These are phyloP conservation scores for Apostichopus parvimensis DNA, from an alignment of 35 echinoderm and acorn worm species.

Conservation along the genomic window DNA sequence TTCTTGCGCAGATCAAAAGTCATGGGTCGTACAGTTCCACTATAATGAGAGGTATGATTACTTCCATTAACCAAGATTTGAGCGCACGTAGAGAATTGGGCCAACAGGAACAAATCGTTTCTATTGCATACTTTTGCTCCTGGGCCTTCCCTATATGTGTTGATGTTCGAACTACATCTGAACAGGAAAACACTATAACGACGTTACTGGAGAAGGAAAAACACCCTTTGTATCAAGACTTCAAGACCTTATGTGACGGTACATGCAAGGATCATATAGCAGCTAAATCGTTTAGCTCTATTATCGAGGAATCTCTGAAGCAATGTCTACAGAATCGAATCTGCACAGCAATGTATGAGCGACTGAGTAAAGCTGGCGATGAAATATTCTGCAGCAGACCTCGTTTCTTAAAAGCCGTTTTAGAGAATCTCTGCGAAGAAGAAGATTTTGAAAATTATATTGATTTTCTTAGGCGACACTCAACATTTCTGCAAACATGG, in stretches of 20 bases:
- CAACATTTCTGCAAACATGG: neutral
- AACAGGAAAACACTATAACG: slow-evolving; percentile 20
- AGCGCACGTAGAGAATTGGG: neutral
- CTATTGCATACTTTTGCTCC: slow-evolving; percentile 33
- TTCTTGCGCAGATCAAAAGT: slow-evolving; percentile 26
- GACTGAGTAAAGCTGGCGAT: slow-evolving; percentile 29
- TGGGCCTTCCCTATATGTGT: slow-evolving; percentile 33
- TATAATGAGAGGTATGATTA: neutral
- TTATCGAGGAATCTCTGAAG: neutral
- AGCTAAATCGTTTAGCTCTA: slow-evolving; percentile 9
- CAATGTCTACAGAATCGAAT: slow-evolving; percentile 10
- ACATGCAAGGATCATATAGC: slow-evolving; percentile 24
- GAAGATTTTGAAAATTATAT: neutral
- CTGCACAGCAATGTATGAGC: slow-evolving; percentile 18
- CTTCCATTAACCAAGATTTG: neutral
- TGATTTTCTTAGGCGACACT: neutral
- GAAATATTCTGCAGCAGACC: slow-evolving; percentile 30
- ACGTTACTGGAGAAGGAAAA: slow-evolving; percentile 23
- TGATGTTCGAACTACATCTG: neutral
- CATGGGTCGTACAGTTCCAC: neutral
- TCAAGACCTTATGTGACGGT: slow-evolving; percentile 25
- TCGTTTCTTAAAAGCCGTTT: neutral
- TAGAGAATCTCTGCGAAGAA: no score
- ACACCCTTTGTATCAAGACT: neutral
- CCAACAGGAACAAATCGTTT: neutral